Evolutionary conservation across 2,113 vertebrate genomes (phyloP), one percentile per base, ranked within the genome.

Genomic region (Phocoena phocoena): DNA sequence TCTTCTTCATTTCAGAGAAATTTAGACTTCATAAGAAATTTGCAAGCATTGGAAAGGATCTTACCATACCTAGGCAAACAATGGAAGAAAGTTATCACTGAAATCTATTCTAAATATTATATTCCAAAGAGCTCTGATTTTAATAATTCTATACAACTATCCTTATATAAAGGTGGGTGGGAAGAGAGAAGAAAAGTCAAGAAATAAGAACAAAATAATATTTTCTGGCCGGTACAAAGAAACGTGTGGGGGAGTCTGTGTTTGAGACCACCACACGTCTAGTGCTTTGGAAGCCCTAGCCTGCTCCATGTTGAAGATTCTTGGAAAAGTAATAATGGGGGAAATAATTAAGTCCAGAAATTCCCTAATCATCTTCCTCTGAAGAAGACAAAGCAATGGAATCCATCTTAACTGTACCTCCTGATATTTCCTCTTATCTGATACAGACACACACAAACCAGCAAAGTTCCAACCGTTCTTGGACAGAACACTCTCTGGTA

Each of bases 161-260:
- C 62, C 13, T 77, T 88, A 83, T 68, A 79, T 71, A 88, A 83
- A 58, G 6, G 9, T 79, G 20, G 70, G 76, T 62, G 1, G 68
- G 10, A 92, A 82, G n/a, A 88, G 41, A 71, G 60, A 62, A 86
- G 44, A 70, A 76, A 93, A 86, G 13, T 71, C 21, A 90, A 93
- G 80, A 96, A 90, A 85, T 55, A 68, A 79, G 79, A 79, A 53
- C 41, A 89, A 93, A 79, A 53, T n/a, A 86, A 73, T n/a, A 77
- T 81, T 94, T 90, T 91, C 65, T 94, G 50, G 58, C 33, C 68
- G 31, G 33, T 38, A 38, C 36, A 87, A 91, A 88, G 67, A 82
- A 82, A 74, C 50, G 20, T 36, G 41, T 23, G 10, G 65, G 20
- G 15, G 11, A 50, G 44, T 67, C 58, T 74, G 7, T 88, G 25